Evolutionary conservation across 2,888 invertebrate species (phyloP).

Genomic region (Calameuta pallipes): DNA sequence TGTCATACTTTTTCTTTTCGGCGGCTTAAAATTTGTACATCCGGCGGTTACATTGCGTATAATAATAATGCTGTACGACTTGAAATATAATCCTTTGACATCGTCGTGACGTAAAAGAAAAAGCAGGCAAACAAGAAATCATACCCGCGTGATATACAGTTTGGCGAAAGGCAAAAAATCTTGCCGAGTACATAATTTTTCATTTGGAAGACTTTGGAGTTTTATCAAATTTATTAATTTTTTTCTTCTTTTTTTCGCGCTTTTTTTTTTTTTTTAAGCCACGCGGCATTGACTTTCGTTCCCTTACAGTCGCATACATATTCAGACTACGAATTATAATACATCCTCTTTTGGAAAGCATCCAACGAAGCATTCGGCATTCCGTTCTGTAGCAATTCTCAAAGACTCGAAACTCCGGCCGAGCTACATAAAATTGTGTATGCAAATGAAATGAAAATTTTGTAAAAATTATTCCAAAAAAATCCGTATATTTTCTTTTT

Average conservation of each 20-base stretch:
- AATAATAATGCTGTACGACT: neutral
- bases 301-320: neutral
- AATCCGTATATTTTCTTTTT: too few species aligned
- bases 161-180: neutral
- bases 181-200: neutral
- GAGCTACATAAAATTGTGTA: neutral
- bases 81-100: neutral
- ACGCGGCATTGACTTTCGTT: neutral
- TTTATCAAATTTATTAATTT: neutral
- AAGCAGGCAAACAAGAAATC: neutral
- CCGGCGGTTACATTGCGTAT: neutral
- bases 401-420: neutral
- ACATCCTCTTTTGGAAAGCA: conserved; percentile 41
- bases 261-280: neutral
- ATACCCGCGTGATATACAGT: neutral
- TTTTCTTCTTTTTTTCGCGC: neutral
- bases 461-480: too few species aligned
- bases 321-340: conserved; percentile 37
- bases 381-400: neutral
- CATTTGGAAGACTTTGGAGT: neutral
- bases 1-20: conserved; percentile 13
- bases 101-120: neutral
- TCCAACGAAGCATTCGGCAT: conserved; percentile 30
- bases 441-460: neutral
- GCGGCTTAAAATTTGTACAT: neutral